A percentile compares a stretch with the other conserved stretches of the same genome.
Evolutionary conservation across 2,888 invertebrate species (phyloP).

Genomic region (Orthosia cruda): DNA sequence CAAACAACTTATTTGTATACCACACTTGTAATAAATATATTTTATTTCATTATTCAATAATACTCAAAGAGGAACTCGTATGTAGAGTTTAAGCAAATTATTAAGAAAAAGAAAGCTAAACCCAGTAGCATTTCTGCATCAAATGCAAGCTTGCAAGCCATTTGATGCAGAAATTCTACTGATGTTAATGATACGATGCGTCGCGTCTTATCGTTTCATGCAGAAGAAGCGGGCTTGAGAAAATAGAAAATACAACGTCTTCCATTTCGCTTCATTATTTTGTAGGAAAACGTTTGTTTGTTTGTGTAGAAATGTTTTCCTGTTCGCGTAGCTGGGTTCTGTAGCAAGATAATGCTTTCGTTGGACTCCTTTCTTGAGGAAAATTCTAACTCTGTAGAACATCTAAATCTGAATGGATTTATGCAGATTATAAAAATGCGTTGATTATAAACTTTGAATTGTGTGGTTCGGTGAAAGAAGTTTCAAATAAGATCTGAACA

Average conservation of each 20-base stretch:
- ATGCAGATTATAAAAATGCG: too few species aligned
- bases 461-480: background rate
- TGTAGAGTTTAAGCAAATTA: too few species aligned
- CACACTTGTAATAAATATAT: background rate
- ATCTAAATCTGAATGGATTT: too few species aligned
- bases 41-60: too few species aligned
- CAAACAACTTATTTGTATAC: too few species aligned
- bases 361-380: background rate
- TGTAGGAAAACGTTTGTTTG: background rate
- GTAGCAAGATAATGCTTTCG: background rate
- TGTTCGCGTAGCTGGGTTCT: background rate
- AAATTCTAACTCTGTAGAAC: background rate
- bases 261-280: background rate
- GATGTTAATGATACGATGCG: too few species aligned
- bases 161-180: too few species aligned
- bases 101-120: background rate
- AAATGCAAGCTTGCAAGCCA: background rate
- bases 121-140: slow-evolving; percentile 5
- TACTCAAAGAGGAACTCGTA: too few species aligned
- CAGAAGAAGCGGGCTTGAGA: background rate
- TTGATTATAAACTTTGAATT: background rate
- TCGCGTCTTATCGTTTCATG: slow-evolving; percentile 2
- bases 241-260: slow-evolving; percentile 17
- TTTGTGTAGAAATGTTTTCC: too few species aligned
- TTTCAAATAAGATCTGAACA: background rate